Percentiles rank a stretch among this genome's conserved stretches.
Evolutionary conservation across 1,140 invertebrate species (phyloP).

Genomic region (Medauroidea extradentata): DNA sequence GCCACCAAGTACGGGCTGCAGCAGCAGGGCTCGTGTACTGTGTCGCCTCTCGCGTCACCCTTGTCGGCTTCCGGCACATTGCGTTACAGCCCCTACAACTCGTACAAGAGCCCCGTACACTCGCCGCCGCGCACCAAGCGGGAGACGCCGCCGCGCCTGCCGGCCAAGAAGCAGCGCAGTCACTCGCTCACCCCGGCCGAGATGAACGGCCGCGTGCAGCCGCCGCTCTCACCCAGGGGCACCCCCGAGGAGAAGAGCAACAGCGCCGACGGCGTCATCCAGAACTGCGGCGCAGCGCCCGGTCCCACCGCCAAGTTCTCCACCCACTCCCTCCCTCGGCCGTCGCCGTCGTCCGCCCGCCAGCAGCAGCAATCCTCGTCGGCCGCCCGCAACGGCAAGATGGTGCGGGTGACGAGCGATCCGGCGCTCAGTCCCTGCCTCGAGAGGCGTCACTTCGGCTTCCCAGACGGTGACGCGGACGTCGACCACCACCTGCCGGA

Average conservation of each 20-base stretch:
- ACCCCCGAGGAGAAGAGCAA: slow-evolving; percentile 51
- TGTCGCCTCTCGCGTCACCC: slow-evolving; percentile 22
- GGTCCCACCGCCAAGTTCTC: too few relatives aligned
- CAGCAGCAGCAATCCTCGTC: slow-evolving; percentile 16
- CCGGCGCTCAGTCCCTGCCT: slow-evolving; percentile 48
- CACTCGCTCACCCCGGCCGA: slow-evolving; percentile 60
- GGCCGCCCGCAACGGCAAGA: slow-evolving; percentile 15
- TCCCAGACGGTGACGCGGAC: slow-evolving; percentile 7
- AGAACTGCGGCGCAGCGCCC: slow-evolving; percentile 30
- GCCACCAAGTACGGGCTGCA: slow-evolving; percentile 52
- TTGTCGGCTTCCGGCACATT: slow-evolving; percentile 1
- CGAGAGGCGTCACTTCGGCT: slow-evolving; percentile 34
- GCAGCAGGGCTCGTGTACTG: slow-evolving; percentile 16
- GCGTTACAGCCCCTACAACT: slow-evolving; percentile 22
- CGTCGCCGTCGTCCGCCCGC: slow-evolving; percentile 35
- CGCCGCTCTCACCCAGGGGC: not conserved
- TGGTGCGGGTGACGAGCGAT: slow-evolving; percentile 51
- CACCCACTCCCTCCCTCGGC: slow-evolving; percentile 52
- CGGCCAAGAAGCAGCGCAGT: slow-evolving; percentile 62
- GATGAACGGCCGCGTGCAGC: slow-evolving; percentile 29
- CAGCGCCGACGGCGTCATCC: slow-evolving; percentile 57
- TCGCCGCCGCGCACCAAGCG: slow-evolving; percentile 51
- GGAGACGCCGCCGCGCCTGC: slow-evolving; percentile 55
- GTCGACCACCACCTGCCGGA: not conserved
- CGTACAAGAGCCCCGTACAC: slow-evolving; percentile 40